A percentile compares a stretch with the other conserved stretches of the same genome.
Evolutionary conservation across 2,113 vertebrate species (phyloP).

Genomic region (Sakesphorus luctuosus): DNA sequence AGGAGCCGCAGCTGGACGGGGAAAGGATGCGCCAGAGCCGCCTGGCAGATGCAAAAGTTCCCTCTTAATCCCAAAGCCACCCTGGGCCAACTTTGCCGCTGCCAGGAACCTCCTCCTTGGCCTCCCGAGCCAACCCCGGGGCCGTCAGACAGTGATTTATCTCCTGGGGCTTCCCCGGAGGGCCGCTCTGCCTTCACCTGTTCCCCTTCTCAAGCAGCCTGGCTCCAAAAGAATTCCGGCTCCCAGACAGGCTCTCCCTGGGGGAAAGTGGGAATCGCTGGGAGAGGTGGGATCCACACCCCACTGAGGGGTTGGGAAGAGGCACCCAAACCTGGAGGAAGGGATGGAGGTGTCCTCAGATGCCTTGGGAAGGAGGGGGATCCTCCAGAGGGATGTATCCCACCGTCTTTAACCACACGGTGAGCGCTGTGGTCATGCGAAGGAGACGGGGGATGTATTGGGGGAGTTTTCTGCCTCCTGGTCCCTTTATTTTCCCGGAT

Average conservation of each 20-base stretch:
- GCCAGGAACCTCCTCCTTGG: not conserved
- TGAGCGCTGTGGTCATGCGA: rapidly evolving
- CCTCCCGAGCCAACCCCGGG: not conserved
- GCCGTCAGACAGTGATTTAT: slow-evolving; percentile 3
- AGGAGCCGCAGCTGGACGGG: slow-evolving; percentile 43
- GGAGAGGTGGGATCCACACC: not conserved
- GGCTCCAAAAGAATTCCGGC: not conserved
- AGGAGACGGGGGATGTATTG: rapidly evolving
- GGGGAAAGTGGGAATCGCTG: not conserved
- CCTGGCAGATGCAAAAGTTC: not conserved
- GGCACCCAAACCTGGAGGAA: not conserved
- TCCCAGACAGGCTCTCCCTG: slow-evolving; percentile 13
- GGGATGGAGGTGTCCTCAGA: not conserved
- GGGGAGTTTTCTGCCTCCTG: not conserved
- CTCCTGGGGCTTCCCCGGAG: not conserved
- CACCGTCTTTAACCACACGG: rapidly evolving
- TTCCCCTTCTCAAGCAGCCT: slow-evolving; percentile 18
- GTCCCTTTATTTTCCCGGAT: not conserved
- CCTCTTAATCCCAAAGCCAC: not conserved
- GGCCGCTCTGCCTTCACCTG: slow-evolving; percentile 53
- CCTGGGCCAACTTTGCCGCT: not conserved
- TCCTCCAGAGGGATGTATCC: not conserved
- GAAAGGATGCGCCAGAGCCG: not conserved
- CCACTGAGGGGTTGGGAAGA: rapidly evolving
- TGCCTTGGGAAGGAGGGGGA: not conserved